phyloP scores from a whole-genome alignment of 2,113 vertebrate genomes.

The Cromileptes altivelis region DNA sequence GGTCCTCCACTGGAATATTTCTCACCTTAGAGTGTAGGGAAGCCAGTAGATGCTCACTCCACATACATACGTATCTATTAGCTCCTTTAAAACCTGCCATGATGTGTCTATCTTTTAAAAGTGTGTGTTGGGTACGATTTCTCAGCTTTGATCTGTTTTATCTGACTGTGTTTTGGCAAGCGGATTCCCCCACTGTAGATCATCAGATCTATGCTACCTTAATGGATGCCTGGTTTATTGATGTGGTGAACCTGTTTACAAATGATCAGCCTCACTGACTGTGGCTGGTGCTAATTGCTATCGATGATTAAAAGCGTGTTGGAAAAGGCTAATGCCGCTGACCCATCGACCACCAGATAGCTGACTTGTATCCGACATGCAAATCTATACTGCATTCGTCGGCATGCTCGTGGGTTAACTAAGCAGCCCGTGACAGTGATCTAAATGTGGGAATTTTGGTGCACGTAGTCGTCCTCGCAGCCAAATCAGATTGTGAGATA shows the following conservation, averaged over 20 bases:
- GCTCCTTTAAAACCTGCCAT: constrained; percentile 10
- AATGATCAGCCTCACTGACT: constrained; percentile 58
- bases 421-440: constrained; percentile 37
- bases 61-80: constrained; percentile 30
- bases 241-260: constrained; percentile 61
- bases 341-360: constrained; percentile 35
- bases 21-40: constrained; percentile 38
- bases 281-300: constrained; percentile 71
- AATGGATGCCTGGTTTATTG: constrained; percentile 62
- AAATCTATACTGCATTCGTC: constrained; percentile 36
- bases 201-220: constrained; percentile 27
- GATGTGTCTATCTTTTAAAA: constrained; percentile 17
- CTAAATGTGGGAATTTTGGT: constrained; percentile 11
- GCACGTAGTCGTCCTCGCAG: constrained; percentile 21
- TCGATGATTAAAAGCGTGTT: constrained; percentile 65
- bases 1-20: constrained; percentile 50
- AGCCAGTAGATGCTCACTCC: neutral
- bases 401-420: constrained; percentile 4
- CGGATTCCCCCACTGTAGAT: constrained; percentile 13
- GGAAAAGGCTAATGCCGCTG: constrained; percentile 48
- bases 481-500: constrained; percentile 33
- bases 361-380: constrained; percentile 26
- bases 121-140: constrained; percentile 7
- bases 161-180: constrained; percentile 4
- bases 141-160: neutral